These are phyloP conservation scores for Patiria miniata DNA, from an alignment of 35 echinoderm and acorn worm species.

Conservation along the genomic window DNA sequence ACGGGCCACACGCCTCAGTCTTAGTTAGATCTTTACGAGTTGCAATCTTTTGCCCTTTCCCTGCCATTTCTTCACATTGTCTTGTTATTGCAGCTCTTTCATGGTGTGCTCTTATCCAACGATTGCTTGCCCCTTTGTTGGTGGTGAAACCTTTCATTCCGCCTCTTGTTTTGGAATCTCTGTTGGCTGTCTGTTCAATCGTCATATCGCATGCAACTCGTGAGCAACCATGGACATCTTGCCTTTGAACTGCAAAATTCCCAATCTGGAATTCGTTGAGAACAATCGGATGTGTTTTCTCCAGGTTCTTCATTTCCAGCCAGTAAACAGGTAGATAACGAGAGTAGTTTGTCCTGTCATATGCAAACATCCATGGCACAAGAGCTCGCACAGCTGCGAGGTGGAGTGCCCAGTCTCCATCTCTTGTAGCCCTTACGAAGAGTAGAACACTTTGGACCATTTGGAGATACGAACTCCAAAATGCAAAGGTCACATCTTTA, in stretches of 20 bases:
- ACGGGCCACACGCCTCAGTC: background rate
- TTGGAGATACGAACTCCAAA: slow-evolving; percentile 34
- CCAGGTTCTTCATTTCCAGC: slow-evolving; percentile 23
- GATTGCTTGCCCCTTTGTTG: slow-evolving; percentile 21
- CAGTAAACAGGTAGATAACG: slow-evolving; percentile 17
- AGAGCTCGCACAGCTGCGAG: slow-evolving; percentile 9
- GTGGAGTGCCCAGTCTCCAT: slow-evolving; percentile 50
- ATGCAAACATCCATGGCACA: slow-evolving; percentile 58
- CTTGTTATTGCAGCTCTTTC: slow-evolving; percentile 19
- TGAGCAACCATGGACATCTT: slow-evolving; percentile 11
- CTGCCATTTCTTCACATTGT: background rate
- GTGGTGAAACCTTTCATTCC: slow-evolving; percentile 30
- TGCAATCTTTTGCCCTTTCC: background rate
- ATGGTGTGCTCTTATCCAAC: slow-evolving; percentile 24
- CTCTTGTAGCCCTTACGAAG: slow-evolving; percentile 20
- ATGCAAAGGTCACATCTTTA: slow-evolving; percentile 14
- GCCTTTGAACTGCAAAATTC: slow-evolving; percentile 41
- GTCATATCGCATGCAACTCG: slow-evolving; percentile 9
- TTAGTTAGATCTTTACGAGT: background rate
- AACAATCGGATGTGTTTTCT: background rate
- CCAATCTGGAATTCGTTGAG: background rate
- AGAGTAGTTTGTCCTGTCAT: slow-evolving; percentile 38
- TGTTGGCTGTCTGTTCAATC: slow-evolving; percentile 47
- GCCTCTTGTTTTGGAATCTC: slow-evolving; percentile 44
- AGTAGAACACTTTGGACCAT: slow-evolving; percentile 39